These are phyloP conservation scores for Leuciscus waleckii DNA, from an alignment of 2,797 vertebrate species.

Conservation along the genomic window DNA sequence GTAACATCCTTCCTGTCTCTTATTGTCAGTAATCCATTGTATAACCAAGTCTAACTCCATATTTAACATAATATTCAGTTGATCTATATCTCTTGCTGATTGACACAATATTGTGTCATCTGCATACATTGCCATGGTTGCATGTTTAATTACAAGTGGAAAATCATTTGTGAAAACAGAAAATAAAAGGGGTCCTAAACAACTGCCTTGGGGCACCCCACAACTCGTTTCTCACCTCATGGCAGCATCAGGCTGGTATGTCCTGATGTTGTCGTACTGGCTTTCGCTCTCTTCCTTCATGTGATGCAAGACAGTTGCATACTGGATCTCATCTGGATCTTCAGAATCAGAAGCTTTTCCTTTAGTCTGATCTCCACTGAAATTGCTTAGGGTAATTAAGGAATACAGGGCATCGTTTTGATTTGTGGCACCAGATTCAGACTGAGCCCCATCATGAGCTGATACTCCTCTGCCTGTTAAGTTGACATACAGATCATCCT, in stretches of 20 bases:
- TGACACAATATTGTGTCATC: too few relatives aligned
- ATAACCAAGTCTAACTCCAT: too few relatives aligned
- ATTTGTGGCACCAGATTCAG: not conserved
- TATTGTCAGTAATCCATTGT: too few relatives aligned
- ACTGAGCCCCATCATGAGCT: not conserved
- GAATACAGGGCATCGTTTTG: not conserved
- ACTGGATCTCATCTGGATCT: conserved; percentile 9
- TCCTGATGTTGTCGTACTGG: not conserved
- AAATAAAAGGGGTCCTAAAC: too few relatives aligned
- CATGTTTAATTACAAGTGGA: too few relatives aligned
- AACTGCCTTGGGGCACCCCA: too few relatives aligned
- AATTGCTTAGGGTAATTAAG: not conserved
- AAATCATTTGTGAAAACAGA: too few relatives aligned
- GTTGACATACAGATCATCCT: not conserved
- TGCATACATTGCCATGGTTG: too few relatives aligned
- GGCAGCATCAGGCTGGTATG: not conserved
- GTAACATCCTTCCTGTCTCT: too few relatives aligned
- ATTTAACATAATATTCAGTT: too few relatives aligned
- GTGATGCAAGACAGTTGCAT: not conserved
- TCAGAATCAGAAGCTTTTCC: conserved; percentile 3
- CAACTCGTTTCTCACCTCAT: conserved; percentile 22
- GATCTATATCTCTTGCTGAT: too few relatives aligned
- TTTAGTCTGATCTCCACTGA: not conserved
- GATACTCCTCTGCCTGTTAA: not conserved
- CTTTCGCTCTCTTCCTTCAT: not conserved